phyloP scores from a whole-genome alignment of 2,888 invertebrate genomes.

The Dasysyrphus tricinctus region DNA sequence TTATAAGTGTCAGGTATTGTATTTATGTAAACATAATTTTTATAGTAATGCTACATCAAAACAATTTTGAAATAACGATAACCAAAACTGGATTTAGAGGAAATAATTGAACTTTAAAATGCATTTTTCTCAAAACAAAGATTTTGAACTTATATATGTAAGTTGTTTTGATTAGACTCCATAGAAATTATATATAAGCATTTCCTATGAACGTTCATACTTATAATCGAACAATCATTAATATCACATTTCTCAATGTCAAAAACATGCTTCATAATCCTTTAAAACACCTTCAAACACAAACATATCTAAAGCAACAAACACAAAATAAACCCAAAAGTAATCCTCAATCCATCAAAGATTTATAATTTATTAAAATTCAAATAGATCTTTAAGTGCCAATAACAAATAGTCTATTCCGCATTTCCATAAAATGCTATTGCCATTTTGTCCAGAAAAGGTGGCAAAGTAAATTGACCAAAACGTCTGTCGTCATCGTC shows the following conservation, averaged over 20 bases:
- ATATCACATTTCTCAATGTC: constrained; percentile 59
- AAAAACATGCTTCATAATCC: constrained; percentile 53
- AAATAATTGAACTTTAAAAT: no score
- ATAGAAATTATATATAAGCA: no score
- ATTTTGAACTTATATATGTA: no score
- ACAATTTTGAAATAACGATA: no score
- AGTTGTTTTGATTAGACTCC: no score
- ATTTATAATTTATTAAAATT: constrained; percentile 74
- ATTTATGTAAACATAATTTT: no score
- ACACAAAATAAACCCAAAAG: neutral
- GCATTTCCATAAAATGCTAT: constrained; percentile 32
- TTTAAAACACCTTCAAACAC: constrained; percentile 21
- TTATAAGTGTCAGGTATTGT: no score
- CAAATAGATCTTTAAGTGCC: constrained; percentile 73
- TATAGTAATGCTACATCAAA: no score
- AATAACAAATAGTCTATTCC: constrained; percentile 69
- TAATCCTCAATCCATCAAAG: constrained; percentile 67
- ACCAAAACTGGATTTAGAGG: no score
- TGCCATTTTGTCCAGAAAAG: constrained; percentile 53
- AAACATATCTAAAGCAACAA: neutral
- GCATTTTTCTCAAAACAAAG: no score
- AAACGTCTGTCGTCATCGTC: constrained; percentile 58
- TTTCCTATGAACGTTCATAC: neutral
- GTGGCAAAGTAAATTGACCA: constrained; percentile 74
- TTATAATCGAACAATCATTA: constrained; percentile 41